Conservation (phyloP, 2,888 invertebrate species). For the Buathra laborator region DNA sequence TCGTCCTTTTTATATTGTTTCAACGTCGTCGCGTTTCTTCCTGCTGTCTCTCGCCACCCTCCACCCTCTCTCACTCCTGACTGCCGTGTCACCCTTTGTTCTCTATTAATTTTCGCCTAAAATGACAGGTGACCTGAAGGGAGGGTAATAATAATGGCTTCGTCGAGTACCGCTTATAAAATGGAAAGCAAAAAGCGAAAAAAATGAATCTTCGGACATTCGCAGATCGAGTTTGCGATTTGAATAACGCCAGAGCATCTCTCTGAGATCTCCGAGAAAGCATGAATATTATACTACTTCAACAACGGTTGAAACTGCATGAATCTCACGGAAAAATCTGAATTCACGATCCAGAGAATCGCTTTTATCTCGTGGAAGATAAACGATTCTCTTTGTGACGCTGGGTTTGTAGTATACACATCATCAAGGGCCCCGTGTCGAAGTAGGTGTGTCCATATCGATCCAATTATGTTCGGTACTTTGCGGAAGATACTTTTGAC, state of each 20-base stretch:
- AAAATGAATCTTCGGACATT: conserved; percentile 1
- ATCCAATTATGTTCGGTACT: conserved; percentile 64
- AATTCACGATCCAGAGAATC: conserved; percentile 42
- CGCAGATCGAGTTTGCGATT: not conserved
- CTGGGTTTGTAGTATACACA: not conserved
- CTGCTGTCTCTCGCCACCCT: conserved; percentile 5
- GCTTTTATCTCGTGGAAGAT: conserved; percentile 31
- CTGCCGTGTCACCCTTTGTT: conserved; percentile 31
- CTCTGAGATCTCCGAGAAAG: not conserved
- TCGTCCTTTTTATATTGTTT: conserved; percentile 60
- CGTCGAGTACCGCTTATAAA: not conserved
- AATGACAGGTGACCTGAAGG: conserved; percentile 29
- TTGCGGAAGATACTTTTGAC: conserved; percentile 55
- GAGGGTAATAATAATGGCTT: conserved; percentile 47
- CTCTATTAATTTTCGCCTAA: conserved; percentile 55
- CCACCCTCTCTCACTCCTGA: not conserved
- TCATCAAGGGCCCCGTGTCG: not conserved
- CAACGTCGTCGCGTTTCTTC: conserved; percentile 39
- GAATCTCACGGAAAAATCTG: conserved; percentile 41
- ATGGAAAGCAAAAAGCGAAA: not conserved
- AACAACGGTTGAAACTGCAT: not conserved
- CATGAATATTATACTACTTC: conserved; percentile 56
- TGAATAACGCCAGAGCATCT: not conserved
- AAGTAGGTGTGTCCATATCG: conserved; percentile 41
- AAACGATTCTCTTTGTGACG: conserved; percentile 49